Base-by-base conservation (phyloP, 2,888 invertebrate species). In the Hofmannophila pseudospretella region DNA sequence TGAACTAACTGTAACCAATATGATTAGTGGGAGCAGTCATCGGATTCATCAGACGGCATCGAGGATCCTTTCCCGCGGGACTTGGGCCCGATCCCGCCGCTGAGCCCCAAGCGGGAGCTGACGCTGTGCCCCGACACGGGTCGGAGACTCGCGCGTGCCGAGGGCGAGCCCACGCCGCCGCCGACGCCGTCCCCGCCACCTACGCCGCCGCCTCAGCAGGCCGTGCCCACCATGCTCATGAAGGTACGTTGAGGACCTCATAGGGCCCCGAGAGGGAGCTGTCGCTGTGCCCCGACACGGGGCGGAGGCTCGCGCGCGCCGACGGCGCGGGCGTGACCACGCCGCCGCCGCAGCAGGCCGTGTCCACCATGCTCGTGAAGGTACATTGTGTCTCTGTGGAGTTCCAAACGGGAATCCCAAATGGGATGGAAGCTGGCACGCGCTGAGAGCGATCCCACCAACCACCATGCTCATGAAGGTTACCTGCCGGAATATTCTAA, bases 251-350 rank as follows among this genome's bases (percentile, higher is more conserved):
- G n/a, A n/a, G n/a, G n/a, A n/a, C n/a, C n/a, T n/a, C n/a, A n/a
- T n/a, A n/a, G 8, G 90, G 90, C 60, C 93, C 92, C 11, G 90
- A 90, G 7, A 87, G 90, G 40, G 90, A 90, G 36, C 90, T 93
- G 36, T 91, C 93, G 30, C 79, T 95, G 46, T 94, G 94, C 41
- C 85, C 85, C 32, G 44, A 34, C 25, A 52, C 76, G 5, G 85
- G 85, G 8, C 54, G 57, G 38, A 65, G 87, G 1, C 67, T 88
- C 41, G 89, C 90, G 47, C 88, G 90, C 51, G 90, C 91, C 1
- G 92, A 91, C 73, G 89, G 88, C 39, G 89, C 90, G 69, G 88
- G 88, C 52, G 88, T 90, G 35, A 88, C 89, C 38, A 88, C 89
- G 50, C 89, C 67, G 41, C 60, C 54, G 25, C 59, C 59, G 34